Conservation (phyloP, 2,113 vertebrate species). For the Ovis canadensis region DNA sequence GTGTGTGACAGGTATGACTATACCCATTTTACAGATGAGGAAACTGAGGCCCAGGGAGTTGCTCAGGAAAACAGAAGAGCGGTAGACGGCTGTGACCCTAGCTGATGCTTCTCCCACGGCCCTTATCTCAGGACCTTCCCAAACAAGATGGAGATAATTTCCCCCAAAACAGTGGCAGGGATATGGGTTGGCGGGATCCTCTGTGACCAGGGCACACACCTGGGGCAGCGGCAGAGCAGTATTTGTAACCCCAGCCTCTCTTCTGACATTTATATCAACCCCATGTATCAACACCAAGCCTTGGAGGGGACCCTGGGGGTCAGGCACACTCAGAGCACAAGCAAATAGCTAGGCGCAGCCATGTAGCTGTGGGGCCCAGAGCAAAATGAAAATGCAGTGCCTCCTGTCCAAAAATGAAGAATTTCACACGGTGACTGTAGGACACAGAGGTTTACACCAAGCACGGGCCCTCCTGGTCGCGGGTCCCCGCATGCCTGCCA, state of each 20-base stretch:
- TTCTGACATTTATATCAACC: neutral
- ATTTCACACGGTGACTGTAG: neutral
- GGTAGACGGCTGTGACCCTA: neutral
- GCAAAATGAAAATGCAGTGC: neutral
- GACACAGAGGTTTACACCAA: neutral
- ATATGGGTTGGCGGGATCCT: accelerated
- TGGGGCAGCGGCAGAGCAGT: too few species aligned
- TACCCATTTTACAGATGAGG: neutral
- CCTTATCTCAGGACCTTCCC: neutral
- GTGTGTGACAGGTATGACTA: neutral
- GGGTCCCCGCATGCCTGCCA: neutral
- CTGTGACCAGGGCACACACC: neutral
- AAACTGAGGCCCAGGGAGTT: neutral
- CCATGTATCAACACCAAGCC: neutral
- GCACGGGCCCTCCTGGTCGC: neutral
- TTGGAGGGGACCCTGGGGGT: neutral
- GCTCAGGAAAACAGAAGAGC: neutral
- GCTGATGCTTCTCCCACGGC: neutral
- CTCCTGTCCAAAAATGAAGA: neutral
- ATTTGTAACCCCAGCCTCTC: neutral
- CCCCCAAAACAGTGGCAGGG: neutral
- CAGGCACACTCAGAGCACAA: neutral
- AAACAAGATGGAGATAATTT: neutral
- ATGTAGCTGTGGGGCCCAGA: neutral
- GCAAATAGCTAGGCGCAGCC: neutral